Conservation (phyloP, 2,797 vertebrate species). For the Hippoglossus hippoglossus region DNA sequence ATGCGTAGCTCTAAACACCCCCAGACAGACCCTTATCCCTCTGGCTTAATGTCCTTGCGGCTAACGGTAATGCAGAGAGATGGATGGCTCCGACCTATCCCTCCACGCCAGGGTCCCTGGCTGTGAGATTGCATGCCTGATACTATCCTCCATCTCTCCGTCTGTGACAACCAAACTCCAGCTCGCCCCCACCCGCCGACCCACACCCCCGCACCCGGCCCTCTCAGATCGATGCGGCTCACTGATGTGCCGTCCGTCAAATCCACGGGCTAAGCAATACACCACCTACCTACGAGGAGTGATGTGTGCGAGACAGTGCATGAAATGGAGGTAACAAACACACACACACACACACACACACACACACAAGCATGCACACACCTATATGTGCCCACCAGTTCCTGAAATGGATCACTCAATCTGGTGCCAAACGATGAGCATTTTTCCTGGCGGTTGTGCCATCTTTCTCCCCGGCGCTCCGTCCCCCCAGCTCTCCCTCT, state of each 20-base stretch:
- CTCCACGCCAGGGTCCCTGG: slow-evolving; percentile 72
- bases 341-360: slow-evolving; percentile 34
- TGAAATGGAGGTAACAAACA: slow-evolving; percentile 61
- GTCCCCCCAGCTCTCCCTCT: slow-evolving; percentile 36
- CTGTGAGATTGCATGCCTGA: slow-evolving; percentile 84
- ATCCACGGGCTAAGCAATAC: slow-evolving; percentile 75
- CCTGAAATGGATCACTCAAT: slow-evolving; percentile 74
- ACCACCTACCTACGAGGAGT: slow-evolving; percentile 68
- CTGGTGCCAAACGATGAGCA: slow-evolving; percentile 67
- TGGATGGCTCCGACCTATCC: slow-evolving; percentile 80
- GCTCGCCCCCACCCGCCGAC: not conserved
- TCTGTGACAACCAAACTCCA: slow-evolving; percentile 78
- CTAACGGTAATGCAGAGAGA: slow-evolving; percentile 84
- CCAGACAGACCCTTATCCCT: slow-evolving; percentile 83
- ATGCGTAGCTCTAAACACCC: slow-evolving; percentile 81
- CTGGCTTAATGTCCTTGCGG: slow-evolving; percentile 83
- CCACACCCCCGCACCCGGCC: slow-evolving; percentile 10
- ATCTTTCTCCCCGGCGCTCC: slow-evolving; percentile 53
- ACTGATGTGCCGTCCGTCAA: slow-evolving; percentile 81
- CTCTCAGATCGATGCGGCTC: slow-evolving; percentile 80
- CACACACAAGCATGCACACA: slow-evolving; percentile 33
- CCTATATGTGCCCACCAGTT: slow-evolving; percentile 49
- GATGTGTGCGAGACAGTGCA: slow-evolving; percentile 73
- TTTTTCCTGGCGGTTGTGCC: slow-evolving; percentile 59
- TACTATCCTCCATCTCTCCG: slow-evolving; percentile 82